Percentiles rank a stretch among this genome's conserved stretches.
Evolutionary conservation across 2,888 invertebrate genomes (phyloP).

Genomic region (Drosophila limbata): DNA sequence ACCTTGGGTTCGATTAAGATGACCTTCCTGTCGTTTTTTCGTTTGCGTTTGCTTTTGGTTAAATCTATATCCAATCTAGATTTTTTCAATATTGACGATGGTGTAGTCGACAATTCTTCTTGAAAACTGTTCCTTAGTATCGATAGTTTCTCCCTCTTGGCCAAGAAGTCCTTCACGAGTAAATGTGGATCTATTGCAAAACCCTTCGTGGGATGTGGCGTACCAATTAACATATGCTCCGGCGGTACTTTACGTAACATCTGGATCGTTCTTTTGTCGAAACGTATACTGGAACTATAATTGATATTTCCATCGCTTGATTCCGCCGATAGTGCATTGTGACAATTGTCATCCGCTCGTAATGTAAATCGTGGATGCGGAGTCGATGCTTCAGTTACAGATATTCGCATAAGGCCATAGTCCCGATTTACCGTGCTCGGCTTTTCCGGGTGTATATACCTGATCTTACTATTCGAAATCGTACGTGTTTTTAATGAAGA

Average conservation of each 20-base stretch:
- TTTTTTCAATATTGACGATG: constrained; percentile 5
- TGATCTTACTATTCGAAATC: background rate
- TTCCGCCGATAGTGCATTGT: background rate
- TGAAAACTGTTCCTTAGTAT: background rate
- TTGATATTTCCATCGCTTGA: background rate
- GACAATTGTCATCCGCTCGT: background rate
- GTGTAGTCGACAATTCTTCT: background rate
- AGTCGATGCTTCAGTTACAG: background rate
- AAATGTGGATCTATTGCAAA: constrained; percentile 17
- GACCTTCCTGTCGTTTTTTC: background rate
- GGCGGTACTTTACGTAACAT: background rate
- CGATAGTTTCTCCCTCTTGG: background rate
- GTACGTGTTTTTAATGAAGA: background rate
- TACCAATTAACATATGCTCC: background rate
- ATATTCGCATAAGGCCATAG: constrained; percentile 17
- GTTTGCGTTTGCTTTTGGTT: background rate
- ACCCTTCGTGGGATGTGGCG: constrained; percentile 34
- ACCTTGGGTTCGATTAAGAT: constrained; percentile 4
- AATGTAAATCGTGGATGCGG: background rate
- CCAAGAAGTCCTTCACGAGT: constrained; percentile 2
- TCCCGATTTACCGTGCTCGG: background rate
- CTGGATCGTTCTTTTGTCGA: background rate
- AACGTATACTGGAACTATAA: constrained; percentile 3
- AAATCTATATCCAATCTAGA: background rate
- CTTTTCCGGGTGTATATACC: background rate